Evolutionary conservation across 2,113 vertebrate species (phyloP).

Genomic region (Hemibates koningsi): DNA sequence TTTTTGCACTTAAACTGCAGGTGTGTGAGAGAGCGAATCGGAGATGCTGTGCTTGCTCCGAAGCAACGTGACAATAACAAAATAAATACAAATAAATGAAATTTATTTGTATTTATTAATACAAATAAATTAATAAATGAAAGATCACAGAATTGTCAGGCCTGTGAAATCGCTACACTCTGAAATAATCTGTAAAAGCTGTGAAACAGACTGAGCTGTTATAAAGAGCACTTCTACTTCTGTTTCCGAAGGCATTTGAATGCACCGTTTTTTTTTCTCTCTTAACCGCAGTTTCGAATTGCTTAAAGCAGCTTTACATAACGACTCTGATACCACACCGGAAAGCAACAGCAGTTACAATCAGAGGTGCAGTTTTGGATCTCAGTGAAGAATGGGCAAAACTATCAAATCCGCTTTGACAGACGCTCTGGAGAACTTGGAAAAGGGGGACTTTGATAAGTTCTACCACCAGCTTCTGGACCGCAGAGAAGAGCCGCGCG

Average conservation of each 20-base stretch:
- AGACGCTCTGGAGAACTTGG: background rate
- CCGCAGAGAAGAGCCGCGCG: background rate
- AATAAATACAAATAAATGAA: background rate
- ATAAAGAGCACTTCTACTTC: background rate
- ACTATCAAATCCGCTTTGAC: rapidly evolving
- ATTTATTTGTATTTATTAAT: too few relatives aligned
- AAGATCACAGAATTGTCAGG: background rate
- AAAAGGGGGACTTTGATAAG: rapidly evolving
- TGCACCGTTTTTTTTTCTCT: background rate
- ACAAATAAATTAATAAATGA: background rate
- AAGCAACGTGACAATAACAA: background rate
- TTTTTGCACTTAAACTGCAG: background rate
- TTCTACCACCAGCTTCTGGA: constrained; percentile 5
- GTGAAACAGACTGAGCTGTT: background rate
- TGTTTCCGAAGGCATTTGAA: background rate
- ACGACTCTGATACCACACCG: rapidly evolving
- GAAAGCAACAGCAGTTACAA: background rate
- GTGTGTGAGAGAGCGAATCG: background rate
- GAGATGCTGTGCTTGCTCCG: rapidly evolving
- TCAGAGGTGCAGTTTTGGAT: background rate
- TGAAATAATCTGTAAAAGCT: background rate
- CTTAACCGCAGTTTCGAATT: rapidly evolving
- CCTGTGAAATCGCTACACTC: background rate
- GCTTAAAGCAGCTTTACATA: background rate
- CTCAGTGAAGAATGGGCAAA: background rate